Base-by-base conservation (phyloP, 2,888 invertebrate species). In the Cosmia pyralina region DNA sequence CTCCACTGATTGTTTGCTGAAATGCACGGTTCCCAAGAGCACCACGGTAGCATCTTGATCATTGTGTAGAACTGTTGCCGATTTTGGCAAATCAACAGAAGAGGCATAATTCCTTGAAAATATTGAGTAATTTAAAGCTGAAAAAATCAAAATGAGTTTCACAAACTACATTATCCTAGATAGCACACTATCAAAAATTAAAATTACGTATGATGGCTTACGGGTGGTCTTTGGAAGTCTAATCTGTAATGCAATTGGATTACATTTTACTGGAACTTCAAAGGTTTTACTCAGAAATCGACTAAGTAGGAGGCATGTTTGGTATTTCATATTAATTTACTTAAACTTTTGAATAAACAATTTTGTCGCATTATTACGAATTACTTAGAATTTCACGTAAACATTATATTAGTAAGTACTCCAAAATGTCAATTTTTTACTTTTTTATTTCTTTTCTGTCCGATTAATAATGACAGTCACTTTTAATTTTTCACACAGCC, bases 1-100 rank as follows among this genome's bases (percentile, higher is more conserved):
- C 88, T 95, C 94, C 57, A 95, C 91, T 3, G 96, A 96, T 80
- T 94, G 88, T 87, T 95, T 95, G 85, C 96, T 96, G 78, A 96
- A 96, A 83, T 96, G 96, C 38, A 96, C 96, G 0, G 96, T 96
- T 58, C 96, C 96, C 69, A 96, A 88, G 59, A 96, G 81, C 13
- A 95, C 94, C n/a, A 96, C 96, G 7, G 91, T 94, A 13, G 90
- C 93, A 19, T 80, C 58, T 4, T 81, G 81, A 79, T 95, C 93
- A 79, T 93, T 89, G 84, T 95, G 95, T 44, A 96, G 55, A 15
- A 94, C 71, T 6, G 93, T 92, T 2, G 96, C 95, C 5, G 96
- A 85, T 22, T 87, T 57, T 3, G 96, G 96, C 22, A 95, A 84
- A 1, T 79, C 69, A 22, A 89, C 15, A 22, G 38, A 7, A 8